Evolutionary conservation across 1,140 invertebrate species (phyloP), one percentile per base, ranked within the genome.

Genomic region (Atta texana): DNA sequence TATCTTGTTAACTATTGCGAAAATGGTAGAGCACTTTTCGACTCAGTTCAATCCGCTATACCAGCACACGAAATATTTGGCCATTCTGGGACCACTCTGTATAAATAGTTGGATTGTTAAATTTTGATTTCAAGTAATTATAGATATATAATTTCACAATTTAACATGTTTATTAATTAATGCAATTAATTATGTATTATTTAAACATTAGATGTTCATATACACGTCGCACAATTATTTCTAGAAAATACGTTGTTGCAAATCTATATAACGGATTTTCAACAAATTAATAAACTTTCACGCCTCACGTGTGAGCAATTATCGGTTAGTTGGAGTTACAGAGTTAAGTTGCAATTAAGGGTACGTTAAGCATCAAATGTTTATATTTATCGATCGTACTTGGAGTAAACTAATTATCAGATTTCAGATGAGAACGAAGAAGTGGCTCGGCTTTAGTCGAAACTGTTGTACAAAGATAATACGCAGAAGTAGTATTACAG

Each of bases 311-410:
- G 18, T 4, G 39, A 31, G 21, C 8, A 71, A 82, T 82, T 81
- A 81, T 71, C 21, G 12, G 8, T 72, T 72, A 82, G 44, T 72
- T n/a, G 34, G 6, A 81, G 77, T 81, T 81, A 6, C 16, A n/a
- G 18, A 66, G n/a, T 81, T 28, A 28, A 49, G 21, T 77, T 64
- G 16, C 12, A 57, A 39, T 16, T 53, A 59, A 39, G 49, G 10
- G 10, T 44, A 55, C 16, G 10, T 44, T 68, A 66, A 66, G 44
- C 24, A 14, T 78, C 44, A 51, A 49, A 77, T 53, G 31, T 80
- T 21, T 44, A 0, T 69, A 31, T 31, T 16, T 8, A 72, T 72
- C 78, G 53, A 82, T 49, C n/a, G 34, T 44, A 71, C 34, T 14
- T 39, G 4, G 10, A 53, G 28, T 12, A 69, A 72, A 82, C 24